phyloP scores from a whole-genome alignment of 2,888 invertebrate species.

The Caenorhabditis japonica region DNA sequence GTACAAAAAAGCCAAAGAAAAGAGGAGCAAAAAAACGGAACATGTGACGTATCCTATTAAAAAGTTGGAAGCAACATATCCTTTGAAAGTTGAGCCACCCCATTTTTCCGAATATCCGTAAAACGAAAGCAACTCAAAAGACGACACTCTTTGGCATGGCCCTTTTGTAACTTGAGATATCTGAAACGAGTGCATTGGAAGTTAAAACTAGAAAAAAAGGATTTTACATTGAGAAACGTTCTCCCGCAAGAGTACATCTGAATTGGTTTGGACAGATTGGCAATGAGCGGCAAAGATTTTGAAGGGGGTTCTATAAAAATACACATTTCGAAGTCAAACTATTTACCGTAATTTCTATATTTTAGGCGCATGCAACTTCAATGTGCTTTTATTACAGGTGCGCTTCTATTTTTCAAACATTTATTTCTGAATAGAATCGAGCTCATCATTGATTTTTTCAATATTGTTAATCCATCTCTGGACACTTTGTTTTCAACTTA shows the following conservation, averaged over 20 bases:
- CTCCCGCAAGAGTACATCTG: conserved; percentile 42
- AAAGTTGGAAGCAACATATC: conserved; percentile 1
- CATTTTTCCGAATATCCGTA: conserved; percentile 12
- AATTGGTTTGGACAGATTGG: conserved; percentile 10
- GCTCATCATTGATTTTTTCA: no score
- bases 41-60: background rate
- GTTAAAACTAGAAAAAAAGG: background rate
- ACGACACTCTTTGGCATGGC: conserved; percentile 39
- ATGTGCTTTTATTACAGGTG: no score
- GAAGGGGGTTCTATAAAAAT: conserved; percentile 8
- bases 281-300: background rate
- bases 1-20: conserved; percentile 20
- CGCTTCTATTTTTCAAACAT: no score
- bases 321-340: no score
- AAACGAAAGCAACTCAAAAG: conserved; percentile 22
- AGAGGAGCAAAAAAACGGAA: background rate
- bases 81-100: background rate
- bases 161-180: conserved; percentile 45
- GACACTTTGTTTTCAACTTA: no score
- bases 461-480: no score
- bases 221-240: conserved; percentile 35
- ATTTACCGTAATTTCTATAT: no score
- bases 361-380: no score
- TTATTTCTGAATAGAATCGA: no score
- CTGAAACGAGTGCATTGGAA: conserved; percentile 11